Evolutionary conservation across 1,140 invertebrate genomes (phyloP).

Genomic region (Holotrichia oblita): DNA sequence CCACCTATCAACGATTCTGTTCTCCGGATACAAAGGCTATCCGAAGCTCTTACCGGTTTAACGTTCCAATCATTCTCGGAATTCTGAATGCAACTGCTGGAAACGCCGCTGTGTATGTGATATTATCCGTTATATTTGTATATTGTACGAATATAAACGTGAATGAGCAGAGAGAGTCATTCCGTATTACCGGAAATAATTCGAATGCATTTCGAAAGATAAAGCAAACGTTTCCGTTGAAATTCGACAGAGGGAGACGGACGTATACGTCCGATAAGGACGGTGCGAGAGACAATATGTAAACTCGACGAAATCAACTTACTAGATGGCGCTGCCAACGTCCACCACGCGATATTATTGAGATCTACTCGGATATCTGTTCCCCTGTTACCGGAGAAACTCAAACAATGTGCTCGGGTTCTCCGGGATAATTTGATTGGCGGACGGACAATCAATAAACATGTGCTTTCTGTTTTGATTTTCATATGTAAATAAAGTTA

Average conservation of each 20-base stretch:
- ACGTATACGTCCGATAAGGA: not conserved
- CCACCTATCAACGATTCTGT: not conserved
- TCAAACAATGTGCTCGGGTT: constrained; percentile 33
- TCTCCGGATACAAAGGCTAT: constrained; percentile 8
- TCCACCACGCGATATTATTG: not conserved
- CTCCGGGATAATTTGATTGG: constrained; percentile 23
- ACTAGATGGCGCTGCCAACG: not conserved
- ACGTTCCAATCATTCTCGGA: constrained; percentile 26
- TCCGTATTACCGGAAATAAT: constrained; percentile 36
- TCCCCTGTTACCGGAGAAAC: constrained; percentile 20
- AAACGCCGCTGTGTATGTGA: not conserved
- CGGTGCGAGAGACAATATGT: not conserved
- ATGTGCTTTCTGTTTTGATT: constrained; percentile 36
- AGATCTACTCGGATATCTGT: not conserved
- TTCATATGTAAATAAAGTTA: constrained; percentile 26
- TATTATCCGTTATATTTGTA: not conserved
- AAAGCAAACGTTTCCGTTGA: constrained; percentile 14
- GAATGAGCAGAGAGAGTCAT: constrained; percentile 23
- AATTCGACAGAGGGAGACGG: not conserved
- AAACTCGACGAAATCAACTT: not conserved
- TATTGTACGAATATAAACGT: not conserved
- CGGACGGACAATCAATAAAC: constrained; percentile 24
- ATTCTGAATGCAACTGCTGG: constrained; percentile 27
- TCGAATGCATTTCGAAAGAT: constrained; percentile 12
- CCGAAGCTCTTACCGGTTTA: constrained; percentile 32